Conservation (phyloP, 2,113 vertebrate species). For the Siniperca knerii region DNA sequence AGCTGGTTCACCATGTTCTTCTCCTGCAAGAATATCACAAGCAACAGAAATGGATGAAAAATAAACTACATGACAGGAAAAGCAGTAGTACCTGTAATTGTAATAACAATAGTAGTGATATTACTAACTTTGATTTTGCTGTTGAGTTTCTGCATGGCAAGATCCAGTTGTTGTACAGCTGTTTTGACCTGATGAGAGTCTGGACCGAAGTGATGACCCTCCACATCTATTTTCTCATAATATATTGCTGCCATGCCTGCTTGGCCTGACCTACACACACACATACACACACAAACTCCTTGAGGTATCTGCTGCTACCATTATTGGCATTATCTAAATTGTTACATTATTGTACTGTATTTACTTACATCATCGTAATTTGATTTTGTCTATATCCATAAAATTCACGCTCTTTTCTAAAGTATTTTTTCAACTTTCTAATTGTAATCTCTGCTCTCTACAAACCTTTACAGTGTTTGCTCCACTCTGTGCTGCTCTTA, state of each 20-base stretch:
- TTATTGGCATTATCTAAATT: not conserved
- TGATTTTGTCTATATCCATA: too few relatives aligned
- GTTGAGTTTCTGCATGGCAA: constrained; percentile 86
- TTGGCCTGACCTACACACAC: constrained; percentile 61
- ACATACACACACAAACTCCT: constrained; percentile 19
- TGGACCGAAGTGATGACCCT: constrained; percentile 94
- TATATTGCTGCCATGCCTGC: constrained; percentile 92
- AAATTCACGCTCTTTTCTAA: too few relatives aligned
- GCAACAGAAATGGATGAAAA: not conserved
- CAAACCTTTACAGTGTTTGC: too few relatives aligned
- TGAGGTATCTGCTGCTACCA: not conserved
- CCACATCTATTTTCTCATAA: constrained; percentile 92
- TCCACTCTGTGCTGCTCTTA: not conserved
- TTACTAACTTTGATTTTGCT: constrained; percentile 88
- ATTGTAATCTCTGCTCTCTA: too few relatives aligned
- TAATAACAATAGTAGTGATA: rapidly evolving
- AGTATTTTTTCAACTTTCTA: too few relatives aligned
- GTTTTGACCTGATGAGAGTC: constrained; percentile 85
- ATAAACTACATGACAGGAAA: not conserved
- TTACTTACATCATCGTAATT: too few relatives aligned
- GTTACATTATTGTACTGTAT: too few relatives aligned
- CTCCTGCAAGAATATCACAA: constrained; percentile 80
- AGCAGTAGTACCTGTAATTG: not conserved
- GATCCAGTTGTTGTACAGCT: constrained; percentile 87
- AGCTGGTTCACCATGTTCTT: constrained; percentile 85